Evolutionary conservation across 2,113 vertebrate species (phyloP), one percentile per base, ranked within the genome.

Genomic region (Silurus asotus): DNA sequence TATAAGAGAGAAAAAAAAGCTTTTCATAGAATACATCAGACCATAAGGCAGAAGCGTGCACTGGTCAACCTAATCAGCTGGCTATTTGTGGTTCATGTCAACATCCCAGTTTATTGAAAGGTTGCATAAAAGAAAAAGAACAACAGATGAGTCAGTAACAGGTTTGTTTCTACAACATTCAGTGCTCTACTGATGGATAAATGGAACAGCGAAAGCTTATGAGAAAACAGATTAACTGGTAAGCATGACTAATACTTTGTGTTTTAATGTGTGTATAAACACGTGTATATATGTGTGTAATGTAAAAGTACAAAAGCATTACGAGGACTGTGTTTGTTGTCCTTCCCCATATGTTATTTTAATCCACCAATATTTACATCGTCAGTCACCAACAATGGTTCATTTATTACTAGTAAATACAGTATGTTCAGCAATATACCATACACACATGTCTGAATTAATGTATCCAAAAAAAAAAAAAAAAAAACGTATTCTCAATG

Each of bases 21-120:
- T 72, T 67, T 49, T 56, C 48, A 67, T 58, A 56, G 58, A 82
- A 11, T 8, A 56, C 49, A 37, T 58, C 69, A 72, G 49, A 0
- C 23, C 25, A 58, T 61, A 78, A 55, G n/a, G 28, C 49, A 58
- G 58, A 84, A 61, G 58, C 5, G 4, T 70, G 28, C 51, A 84
- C 51, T 59, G 51, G 67, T 76, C 51, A 59, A 75, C n/a, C 81
- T 74, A 83, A 87, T 85, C 80, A 87, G 74, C 9, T 70, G 61
- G 56, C 72, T 83, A 80, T 87, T 83, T 70, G 55, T 49, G 45
- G 20, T 83, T 59, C 8, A 20, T 25, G 49, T 79, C 62, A 83
- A 59, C 75, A 67, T 83, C 70, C 49, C 13, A 56, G 61, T 69
- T 86, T 83, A 85, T 25, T 62, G 59, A 89, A 86, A 81, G 49